Conservation (phyloP, 2,888 invertebrate genomes). For the Sabellastarte sp. region DNA sequence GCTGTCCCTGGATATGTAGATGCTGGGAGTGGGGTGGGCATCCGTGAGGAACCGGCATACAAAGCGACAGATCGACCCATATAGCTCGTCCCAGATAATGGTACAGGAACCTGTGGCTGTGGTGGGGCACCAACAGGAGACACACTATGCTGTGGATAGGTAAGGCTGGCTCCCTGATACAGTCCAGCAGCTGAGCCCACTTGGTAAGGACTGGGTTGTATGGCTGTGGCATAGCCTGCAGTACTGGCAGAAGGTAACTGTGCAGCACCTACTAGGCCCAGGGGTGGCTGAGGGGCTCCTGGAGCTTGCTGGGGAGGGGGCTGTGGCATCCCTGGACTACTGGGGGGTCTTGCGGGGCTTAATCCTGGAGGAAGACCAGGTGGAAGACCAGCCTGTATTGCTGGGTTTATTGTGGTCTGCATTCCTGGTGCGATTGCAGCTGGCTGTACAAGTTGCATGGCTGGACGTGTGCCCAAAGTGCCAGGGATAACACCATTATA, state of each 20-base stretch:
- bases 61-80: background rate
- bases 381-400: background rate
- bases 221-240: background rate
- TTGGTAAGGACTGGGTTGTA: background rate
- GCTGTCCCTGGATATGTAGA: background rate
- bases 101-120: background rate
- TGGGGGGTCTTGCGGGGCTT: background rate
- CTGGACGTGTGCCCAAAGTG: background rate
- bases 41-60: background rate
- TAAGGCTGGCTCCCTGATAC: background rate
- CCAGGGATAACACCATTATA: background rate
- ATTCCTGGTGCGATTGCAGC: background rate
- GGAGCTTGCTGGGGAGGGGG: background rate
- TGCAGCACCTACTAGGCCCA: too few relatives aligned
- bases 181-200: background rate
- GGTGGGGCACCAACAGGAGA: background rate
- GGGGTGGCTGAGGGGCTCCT: background rate
- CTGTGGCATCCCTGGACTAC: background rate
- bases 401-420: too few relatives aligned
- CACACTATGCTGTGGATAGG: background rate
- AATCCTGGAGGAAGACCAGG: background rate
- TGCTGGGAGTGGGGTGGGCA: background rate
- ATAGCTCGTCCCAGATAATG: background rate
- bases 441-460: too few relatives aligned
- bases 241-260: background rate